Evolutionary conservation across 2,113 vertebrate species (phyloP), one percentile per base, ranked within the genome.

Genomic region (Papio anubis): DNA sequence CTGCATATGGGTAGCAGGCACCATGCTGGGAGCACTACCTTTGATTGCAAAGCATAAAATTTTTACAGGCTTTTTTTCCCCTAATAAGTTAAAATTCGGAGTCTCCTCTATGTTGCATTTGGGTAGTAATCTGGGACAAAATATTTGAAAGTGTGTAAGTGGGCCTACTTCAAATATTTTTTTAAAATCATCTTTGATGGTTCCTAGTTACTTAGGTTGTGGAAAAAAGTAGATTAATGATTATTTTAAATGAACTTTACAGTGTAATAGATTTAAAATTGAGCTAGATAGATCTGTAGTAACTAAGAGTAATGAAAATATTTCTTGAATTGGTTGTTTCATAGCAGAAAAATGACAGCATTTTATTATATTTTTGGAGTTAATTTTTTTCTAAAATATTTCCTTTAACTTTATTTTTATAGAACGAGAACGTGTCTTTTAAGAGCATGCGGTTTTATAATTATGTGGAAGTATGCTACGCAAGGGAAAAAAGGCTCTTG

Each of bases 11-110:
- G 93, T 92, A 96, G 89, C 48, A 66, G 80, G 32, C 90, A 64
- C 57, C 96, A 78, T 30, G 48, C 89, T 95, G 95, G 81, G 93
- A 95, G 27, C 38, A 90, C 70, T 78, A 75, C 84, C 92, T 97
- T 96, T 97, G 97, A 98, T 96, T 97, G 92, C 81, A 91, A 95
- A 90, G 72, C 94, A 96, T 96, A 97, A 96, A 96, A 82, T 55
- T 95, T 98, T 97, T 94, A 95, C 38, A 72, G 66, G 68, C 48
- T 92, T 59, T 88, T 93, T 93, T 68, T 4, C 3, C 2, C 94
- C 79, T 92, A 97, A 12, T 85, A 90, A 98, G 88, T 97, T 85
- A 97, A 94, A 97, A 95, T 82, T 87, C 78, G 45, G 90, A 80
- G 64, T 97, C 76, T 94, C 88, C 84, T 87, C 93, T 93, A 45